phyloP scores from a whole-genome alignment of 1,140 invertebrate species.

The Eulimnadia texana region DNA sequence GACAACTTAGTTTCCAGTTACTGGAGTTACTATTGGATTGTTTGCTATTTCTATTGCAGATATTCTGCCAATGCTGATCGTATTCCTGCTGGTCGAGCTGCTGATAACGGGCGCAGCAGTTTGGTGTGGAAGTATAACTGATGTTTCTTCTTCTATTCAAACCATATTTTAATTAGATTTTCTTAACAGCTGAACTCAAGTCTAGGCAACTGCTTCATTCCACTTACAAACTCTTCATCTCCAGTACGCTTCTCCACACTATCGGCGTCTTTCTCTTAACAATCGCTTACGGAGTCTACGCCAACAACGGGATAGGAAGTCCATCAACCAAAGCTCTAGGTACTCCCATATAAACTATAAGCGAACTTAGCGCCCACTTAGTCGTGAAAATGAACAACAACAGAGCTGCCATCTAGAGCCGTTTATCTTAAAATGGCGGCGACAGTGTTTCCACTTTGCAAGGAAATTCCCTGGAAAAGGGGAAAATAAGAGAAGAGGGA shows the following conservation, averaged over 20 bases:
- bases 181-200: constrained; percentile 50
- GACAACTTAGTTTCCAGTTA: no score
- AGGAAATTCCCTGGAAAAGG: no score
- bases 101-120: constrained; percentile 45
- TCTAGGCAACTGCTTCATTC: constrained; percentile 63
- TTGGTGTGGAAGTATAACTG: constrained; percentile 37
- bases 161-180: constrained; percentile 15
- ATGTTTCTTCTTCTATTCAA: constrained; percentile 5
- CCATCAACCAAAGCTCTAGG: constrained; percentile 41
- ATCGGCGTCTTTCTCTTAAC: constrained; percentile 47
- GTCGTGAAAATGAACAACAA: no score
- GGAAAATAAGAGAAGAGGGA: no score
- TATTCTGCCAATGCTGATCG: constrained; percentile 51
- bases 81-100: constrained; percentile 44
- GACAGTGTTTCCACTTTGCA: no score
- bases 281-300: constrained; percentile 51
- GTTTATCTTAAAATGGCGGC: no score
- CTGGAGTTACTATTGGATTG: no score
- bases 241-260: constrained; percentile 48
- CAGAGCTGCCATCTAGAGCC: no score
- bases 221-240: constrained; percentile 72
- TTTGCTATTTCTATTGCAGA: constrained; percentile 41
- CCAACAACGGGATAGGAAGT: constrained; percentile 46
- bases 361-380: no score
- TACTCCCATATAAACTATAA: no score